These are phyloP conservation scores for Hapalemur alaotrensis DNA, from an alignment of 2,797 vertebrate genomes.

Conservation along the genomic window DNA sequence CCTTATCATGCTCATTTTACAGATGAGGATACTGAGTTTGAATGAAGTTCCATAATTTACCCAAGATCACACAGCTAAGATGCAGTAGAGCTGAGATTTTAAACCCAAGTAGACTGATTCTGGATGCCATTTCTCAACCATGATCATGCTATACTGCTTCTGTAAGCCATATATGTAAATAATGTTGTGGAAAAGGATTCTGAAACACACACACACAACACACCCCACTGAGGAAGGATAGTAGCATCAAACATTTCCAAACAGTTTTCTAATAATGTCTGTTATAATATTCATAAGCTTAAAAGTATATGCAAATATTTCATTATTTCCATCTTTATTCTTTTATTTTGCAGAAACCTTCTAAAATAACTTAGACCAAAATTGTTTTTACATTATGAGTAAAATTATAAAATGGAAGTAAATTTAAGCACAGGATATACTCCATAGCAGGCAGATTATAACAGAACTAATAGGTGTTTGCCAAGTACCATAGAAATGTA, in stretches of 20 bases:
- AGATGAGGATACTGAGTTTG: neutral
- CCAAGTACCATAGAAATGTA: slow-evolving; percentile 19
- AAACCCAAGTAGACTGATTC: slow-evolving; percentile 5
- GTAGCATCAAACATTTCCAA: slow-evolving; percentile 14
- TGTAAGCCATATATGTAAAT: neutral
- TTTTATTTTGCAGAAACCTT: slow-evolving; percentile 11
- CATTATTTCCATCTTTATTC: slow-evolving; percentile 45
- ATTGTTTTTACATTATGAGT: slow-evolving; percentile 8
- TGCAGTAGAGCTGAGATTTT: neutral
- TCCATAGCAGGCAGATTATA: neutral
- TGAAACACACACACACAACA: neutral
- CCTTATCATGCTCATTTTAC: neutral
- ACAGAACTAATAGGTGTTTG: neutral
- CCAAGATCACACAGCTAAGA: neutral
- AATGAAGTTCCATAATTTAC: slow-evolving; percentile 12
- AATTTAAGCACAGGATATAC: slow-evolving; percentile 20
- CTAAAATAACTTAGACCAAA: slow-evolving; percentile 25
- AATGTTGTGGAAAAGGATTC: slow-evolving; percentile 6
- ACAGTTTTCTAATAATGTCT: slow-evolving; percentile 23
- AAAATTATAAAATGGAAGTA: slow-evolving; percentile 30
- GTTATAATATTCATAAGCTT: neutral
- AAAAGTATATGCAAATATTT: slow-evolving; percentile 24
- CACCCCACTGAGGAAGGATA: neutral
- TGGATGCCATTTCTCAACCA: slow-evolving; percentile 9
- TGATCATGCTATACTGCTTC: neutral